phyloP scores from a whole-genome alignment of 2,113 vertebrate species.

The Apteryx owenii region DNA sequence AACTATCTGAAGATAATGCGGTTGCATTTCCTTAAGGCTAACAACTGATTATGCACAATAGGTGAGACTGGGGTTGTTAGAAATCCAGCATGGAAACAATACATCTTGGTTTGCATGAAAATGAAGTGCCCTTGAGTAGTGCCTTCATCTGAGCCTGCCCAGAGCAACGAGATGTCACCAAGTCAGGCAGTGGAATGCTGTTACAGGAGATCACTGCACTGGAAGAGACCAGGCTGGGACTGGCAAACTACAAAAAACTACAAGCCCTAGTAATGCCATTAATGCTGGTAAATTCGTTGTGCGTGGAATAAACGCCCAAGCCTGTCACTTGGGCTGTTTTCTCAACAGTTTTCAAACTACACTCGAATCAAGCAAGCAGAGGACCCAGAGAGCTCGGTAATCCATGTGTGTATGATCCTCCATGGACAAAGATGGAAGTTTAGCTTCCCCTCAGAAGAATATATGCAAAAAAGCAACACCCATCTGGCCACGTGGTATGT shows the following conservation, averaged over 20 bases:
- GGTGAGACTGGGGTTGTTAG: too few species aligned
- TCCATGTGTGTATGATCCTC: background rate
- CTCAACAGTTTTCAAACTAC: background rate
- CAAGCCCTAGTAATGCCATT: accelerated
- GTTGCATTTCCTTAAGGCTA: background rate
- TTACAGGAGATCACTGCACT: accelerated
- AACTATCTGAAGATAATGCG: accelerated
- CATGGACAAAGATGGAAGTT: background rate
- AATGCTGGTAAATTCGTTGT: background rate
- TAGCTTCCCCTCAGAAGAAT: background rate
- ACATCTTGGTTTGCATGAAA: background rate
- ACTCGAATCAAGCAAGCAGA: background rate
- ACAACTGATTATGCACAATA: background rate
- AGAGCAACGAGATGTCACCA: accelerated
- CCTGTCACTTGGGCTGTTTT: background rate
- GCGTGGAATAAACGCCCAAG: background rate
- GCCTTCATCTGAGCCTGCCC: background rate
- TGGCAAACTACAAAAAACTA: background rate
- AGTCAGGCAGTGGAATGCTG: background rate
- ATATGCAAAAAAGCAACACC: background rate
- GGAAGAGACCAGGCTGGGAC: background rate
- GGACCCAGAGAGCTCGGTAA: background rate
- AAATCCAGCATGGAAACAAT: background rate
- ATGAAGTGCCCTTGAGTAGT: background rate
- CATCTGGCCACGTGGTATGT: background rate